A percentile compares a stretch with the other conserved stretches of the same genome.
phyloP scores from a whole-genome alignment of 2,113 vertebrate species.

The Megaleporinus macrocephalus region DNA sequence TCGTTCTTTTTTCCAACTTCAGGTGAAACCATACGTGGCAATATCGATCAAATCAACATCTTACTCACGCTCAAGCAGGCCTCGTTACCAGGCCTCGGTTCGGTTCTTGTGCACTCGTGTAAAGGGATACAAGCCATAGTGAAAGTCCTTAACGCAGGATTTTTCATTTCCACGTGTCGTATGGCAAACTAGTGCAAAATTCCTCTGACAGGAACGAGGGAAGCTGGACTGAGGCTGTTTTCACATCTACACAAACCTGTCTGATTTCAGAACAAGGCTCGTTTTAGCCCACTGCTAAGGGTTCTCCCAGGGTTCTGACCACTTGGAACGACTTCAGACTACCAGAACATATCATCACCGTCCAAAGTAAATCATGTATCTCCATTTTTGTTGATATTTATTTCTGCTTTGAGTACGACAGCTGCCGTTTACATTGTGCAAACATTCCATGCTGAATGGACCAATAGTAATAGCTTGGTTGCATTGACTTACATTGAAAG shows the following conservation, averaged over 20 bases:
- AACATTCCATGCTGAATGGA: no score
- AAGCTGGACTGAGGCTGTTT: conserved; percentile 8
- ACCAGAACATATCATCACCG: no score
- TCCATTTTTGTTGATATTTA: no score
- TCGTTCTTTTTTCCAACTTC: conserved; percentile 87
- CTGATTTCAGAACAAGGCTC: background rate
- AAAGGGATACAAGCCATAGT: conserved; percentile 92
- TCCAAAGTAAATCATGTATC: no score
- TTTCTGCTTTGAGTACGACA: no score
- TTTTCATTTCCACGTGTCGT: conserved; percentile 65
- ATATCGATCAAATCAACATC: conserved; percentile 76
- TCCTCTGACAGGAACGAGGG: background rate
- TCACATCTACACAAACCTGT: conserved; percentile 30
- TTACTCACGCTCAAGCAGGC: conserved; percentile 66
- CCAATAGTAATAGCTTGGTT: no score
- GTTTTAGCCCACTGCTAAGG: no score
- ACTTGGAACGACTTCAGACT: no score
- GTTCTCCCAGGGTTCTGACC: no score
- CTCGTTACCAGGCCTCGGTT: conserved; percentile 60
- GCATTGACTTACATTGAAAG: no score
- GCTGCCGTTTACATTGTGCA: no score
- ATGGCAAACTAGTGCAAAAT: background rate
- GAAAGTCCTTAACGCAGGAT: conserved; percentile 77
- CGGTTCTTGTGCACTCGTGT: conserved; percentile 6
- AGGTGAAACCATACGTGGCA: conserved; percentile 95